Evolutionary conservation across 2,888 invertebrate species (phyloP), one percentile per base, ranked within the genome.

Genomic region (Rhingia rostrata): DNA sequence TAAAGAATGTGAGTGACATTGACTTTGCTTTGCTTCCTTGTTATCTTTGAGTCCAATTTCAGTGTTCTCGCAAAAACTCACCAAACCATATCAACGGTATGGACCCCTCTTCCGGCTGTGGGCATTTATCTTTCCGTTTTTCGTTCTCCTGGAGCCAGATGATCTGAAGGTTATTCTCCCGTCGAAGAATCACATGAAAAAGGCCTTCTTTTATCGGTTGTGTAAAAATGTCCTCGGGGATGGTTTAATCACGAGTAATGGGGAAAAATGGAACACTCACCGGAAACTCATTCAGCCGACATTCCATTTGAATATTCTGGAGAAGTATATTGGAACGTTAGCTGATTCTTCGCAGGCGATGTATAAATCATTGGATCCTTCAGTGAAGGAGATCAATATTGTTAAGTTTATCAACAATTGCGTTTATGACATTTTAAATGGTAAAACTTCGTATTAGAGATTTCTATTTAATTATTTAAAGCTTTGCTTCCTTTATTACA

Each of bases 141-240:
- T 94, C 73, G 90, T 92, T 6, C 89, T 94, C 0, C 86, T 92
- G 6, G 92, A 94, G 61, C 94, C 94, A 0, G 91, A 93, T 69
- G 92, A 93, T 88, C 88, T 94, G 12, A 93, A 94, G 88, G 86
- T 90, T 10, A 91, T 94, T 14, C 89, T 94, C 10, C 91, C 92
- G 33, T 93, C 92, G n/a, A 90, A 91, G 63, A 93, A 92, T 87
- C 92, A 93, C 85, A 93, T 93, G 0, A 91, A 92, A 14, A 94
- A 94, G 88, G 92, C 92, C 2, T 92, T 92, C 75, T 91, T 94
- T 74, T 94, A 94, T 87, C 91, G 91, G 37, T 87, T 93, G 37
- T 90, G 94, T 88, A 92, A 93, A 83, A 94, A 93, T 87, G 94
- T 94, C 86, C 88, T 94, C 67, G 94, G 94, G 7, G 92, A 93